Evolutionary conservation across 2,888 invertebrate species (phyloP), one percentile per base, ranked within the genome.

Genomic region (Abrostola triplasia): DNA sequence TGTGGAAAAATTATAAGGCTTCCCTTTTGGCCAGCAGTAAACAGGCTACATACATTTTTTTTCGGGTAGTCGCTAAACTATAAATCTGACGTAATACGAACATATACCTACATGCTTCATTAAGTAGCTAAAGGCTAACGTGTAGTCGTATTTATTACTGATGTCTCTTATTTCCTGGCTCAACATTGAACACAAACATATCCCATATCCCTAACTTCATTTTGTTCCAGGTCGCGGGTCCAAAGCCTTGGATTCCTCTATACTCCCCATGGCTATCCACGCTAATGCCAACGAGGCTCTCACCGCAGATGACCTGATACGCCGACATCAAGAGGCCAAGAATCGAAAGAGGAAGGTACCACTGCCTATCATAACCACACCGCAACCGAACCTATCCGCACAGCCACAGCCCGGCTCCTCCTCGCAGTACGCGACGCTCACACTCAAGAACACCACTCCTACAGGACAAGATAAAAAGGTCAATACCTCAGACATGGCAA

Each of bases 291-390:
- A 77, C 37, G 67, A 62, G 9, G 63, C 74, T 0, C 65, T 76
- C 12, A 86, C 90, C 0, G 90, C 88, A 0, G 84, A 92, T 67
- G 87, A 89, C 0, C 61, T 91, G n/a, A 77, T 92, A 42, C 70
- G 81, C n/a, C 78, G 79, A 2, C 86, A 87, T 1, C 62, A 78
- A 4, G 77, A 81, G 50, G 42, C 58, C 1, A 84, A 79, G n/a
- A 38, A 44, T 2, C 49, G 2, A 10, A 24, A 36, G 5, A 42
- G 41, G 11, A 64, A 62, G 13, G 0, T 1, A 10, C 9, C 36
- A 7, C 12, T 53, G 10, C 6, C 38, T 1, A 36, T 48, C 4
- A 0, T 37, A 0, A 58, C 35, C 6, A 56, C 24, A 13, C 38
- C n/a, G n/a, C 67, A 8, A 54, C 24, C 11, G 6, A 52, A 10